Evolutionary conservation across 1,140 invertebrate genomes (phyloP).

Genomic region (Colletes latitarsis): DNA sequence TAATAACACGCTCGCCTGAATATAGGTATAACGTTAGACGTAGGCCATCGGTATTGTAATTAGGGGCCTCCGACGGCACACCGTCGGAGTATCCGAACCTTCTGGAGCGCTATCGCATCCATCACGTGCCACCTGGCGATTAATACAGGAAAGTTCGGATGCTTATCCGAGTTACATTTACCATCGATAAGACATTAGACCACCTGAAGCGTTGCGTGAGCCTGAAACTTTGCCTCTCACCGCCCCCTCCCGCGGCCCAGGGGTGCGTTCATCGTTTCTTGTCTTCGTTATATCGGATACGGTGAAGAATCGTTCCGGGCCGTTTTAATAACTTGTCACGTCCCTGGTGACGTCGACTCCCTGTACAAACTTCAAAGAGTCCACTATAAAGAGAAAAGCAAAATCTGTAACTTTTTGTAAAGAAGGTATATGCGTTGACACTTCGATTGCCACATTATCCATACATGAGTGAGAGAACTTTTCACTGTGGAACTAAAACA

Average conservation of each 20-base stretch:
- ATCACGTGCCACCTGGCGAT: conserved; percentile 74
- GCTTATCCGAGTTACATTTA: conserved; percentile 72
- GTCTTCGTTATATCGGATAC: conserved; percentile 12
- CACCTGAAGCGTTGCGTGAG: conserved; percentile 47
- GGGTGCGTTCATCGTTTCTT: conserved; percentile 20
- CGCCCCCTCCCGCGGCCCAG: too few species aligned
- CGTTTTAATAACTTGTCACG: neutral
- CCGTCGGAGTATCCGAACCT: conserved; percentile 44
- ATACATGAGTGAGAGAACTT: too few species aligned
- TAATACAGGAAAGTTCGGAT: conserved; percentile 72
- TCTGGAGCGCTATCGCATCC: conserved; percentile 69
- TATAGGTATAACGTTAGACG: conserved; percentile 62
- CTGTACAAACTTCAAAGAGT: too few species aligned
- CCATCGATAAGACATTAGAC: conserved; percentile 66
- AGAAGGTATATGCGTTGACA: too few species aligned
- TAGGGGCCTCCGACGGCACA: conserved; percentile 53
- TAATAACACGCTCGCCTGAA: conserved; percentile 71
- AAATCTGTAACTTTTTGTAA: too few species aligned
- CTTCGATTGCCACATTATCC: too few species aligned
- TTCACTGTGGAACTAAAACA: too few species aligned
- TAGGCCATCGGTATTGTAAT: conserved; percentile 70
- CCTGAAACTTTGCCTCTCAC: conserved; percentile 19
- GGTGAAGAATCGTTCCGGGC: neutral
- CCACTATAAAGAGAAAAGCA: too few species aligned
- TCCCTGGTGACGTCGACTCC: too few species aligned